Evolutionary conservation across 2,113 vertebrate species (phyloP), one percentile per base, ranked within the genome.

Genomic region (Prionailurus viverrinus): DNA sequence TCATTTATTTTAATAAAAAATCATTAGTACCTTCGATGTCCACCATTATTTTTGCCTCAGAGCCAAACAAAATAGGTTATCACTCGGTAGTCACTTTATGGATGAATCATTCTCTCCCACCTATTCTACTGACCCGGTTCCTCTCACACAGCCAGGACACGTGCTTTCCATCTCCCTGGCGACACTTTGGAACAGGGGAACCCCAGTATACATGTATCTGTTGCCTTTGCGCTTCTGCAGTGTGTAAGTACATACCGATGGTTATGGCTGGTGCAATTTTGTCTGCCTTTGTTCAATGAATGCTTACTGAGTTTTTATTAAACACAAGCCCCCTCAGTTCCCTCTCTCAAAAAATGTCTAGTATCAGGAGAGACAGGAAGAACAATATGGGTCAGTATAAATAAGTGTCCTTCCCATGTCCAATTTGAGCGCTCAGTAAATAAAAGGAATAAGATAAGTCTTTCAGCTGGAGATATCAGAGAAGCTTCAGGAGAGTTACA

Each of bases 1-100:
- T 83, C 61, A 94, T 83, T 97, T 81, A 48, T 80, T 96, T 89
- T 65, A 61, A 96, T 81, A 95, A 73, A 73, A 95, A 95, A 95
- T 80, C 87, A 84, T 89, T 36, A 96, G 48, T 58, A 53, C 27
- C 45, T 97, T 74, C 0, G 0, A 74, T 25, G 73, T 9, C 45
- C 84, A 39, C 15, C 41, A 61, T 95, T 96, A 91, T 74, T 95
- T 92, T 97, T 97, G 66, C 92, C 83, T 91, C 48, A 68, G 81
- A 91, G 81, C 36, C 89, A 97, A 94, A 94, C 45, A 90, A 92
- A 95, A 66, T 86, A 91, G 87, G 53, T 48, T 65, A 69, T 41
- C 25, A 86, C 74, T 15, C 29, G 36, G 21, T 84, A 74, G 92
- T 81, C 89, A 82, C 29, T 95, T 63, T 5, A 36, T 5, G 3